These are phyloP conservation scores for Vanessa tameamea DNA, from an alignment of 1,140 invertebrate species.

Conservation along the genomic window DNA sequence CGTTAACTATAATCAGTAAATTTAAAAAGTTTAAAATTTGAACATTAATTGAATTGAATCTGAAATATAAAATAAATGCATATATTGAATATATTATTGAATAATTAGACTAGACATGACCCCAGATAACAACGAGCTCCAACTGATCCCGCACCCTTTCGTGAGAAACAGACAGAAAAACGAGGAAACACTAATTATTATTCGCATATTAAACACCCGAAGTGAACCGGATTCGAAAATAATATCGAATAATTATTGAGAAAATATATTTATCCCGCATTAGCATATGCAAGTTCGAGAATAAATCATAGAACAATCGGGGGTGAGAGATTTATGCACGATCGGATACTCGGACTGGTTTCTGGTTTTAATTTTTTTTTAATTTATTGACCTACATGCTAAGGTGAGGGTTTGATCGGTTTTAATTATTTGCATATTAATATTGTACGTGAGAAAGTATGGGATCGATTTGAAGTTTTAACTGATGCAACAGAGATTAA, in stretches of 20 bases:
- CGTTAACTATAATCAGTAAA: too few species aligned
- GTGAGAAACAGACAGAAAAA: slow-evolving; percentile 65
- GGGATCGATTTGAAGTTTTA: neutral
- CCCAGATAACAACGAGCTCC: slow-evolving; percentile 46
- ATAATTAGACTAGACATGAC: slow-evolving; percentile 32
- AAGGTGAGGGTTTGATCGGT: slow-evolving; percentile 51
- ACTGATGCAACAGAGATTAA: neutral
- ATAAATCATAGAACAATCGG: slow-evolving; percentile 78
- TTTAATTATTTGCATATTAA: slow-evolving; percentile 72
- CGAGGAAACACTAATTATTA: slow-evolving; percentile 69
- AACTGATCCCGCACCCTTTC: slow-evolving; percentile 47
- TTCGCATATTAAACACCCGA: slow-evolving; percentile 71
- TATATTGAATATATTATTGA: slow-evolving; percentile 32
- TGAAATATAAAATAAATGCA: neutral
- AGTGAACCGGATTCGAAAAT: slow-evolving; percentile 57
- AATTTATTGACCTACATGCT: slow-evolving; percentile 71
- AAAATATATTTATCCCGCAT: slow-evolving; percentile 54
- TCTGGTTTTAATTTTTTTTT: slow-evolving; percentile 52
- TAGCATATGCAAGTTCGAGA: slow-evolving; percentile 62
- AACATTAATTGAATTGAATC: neutral
- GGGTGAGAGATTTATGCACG: slow-evolving; percentile 55
- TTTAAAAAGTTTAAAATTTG: too few species aligned
- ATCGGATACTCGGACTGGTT: slow-evolving; percentile 59
- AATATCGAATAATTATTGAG: slow-evolving; percentile 69
- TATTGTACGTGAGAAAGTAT: slow-evolving; percentile 55